These are phyloP conservation scores for Coremacera marginata DNA, from an alignment of 2,888 invertebrate species.

Conservation along the genomic window DNA sequence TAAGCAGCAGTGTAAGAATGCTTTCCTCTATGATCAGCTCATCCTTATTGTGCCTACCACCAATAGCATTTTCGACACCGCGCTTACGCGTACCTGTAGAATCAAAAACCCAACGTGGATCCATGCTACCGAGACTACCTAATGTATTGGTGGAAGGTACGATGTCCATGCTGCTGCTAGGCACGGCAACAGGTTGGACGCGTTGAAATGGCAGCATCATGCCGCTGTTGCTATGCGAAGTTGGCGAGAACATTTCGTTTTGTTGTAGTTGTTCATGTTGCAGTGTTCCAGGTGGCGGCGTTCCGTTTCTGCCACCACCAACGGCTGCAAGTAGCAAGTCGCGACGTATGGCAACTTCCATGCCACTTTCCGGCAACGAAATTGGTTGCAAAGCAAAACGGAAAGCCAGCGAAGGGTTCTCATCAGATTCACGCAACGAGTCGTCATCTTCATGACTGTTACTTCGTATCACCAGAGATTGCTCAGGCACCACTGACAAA, in stretches of 20 bases:
- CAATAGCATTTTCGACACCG: constrained; percentile 67
- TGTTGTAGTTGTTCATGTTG: constrained; percentile 49
- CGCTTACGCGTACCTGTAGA: constrained; percentile 63
- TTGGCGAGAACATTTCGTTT: constrained; percentile 68
- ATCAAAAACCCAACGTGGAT: constrained; percentile 57
- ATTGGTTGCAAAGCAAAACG: constrained; percentile 65
- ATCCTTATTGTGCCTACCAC: constrained; percentile 69
- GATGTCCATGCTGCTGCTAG: constrained; percentile 68
- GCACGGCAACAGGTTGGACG: constrained; percentile 69
- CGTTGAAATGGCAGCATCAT: constrained; percentile 69
- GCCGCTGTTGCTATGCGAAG: constrained; percentile 57
- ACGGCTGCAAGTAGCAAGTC: constrained; percentile 54
- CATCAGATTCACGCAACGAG: constrained; percentile 54
- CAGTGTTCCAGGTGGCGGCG: constrained; percentile 36
- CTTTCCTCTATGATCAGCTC: constrained; percentile 84
- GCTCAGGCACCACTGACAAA: constrained; percentile 68
- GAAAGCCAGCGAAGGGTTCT: constrained; percentile 58
- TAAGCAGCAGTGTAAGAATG: constrained; percentile 88
- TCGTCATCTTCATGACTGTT: constrained; percentile 63
- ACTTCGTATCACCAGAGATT: constrained; percentile 63
- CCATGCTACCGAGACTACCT: constrained; percentile 46
- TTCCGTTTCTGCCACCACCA: constrained; percentile 30
- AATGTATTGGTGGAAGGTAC: constrained; percentile 69
- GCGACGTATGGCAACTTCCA: constrained; percentile 68
- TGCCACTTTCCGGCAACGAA: constrained; percentile 64